phyloP scores from a whole-genome alignment of 2,113 vertebrate genomes.

The Labeo rohita region DNA sequence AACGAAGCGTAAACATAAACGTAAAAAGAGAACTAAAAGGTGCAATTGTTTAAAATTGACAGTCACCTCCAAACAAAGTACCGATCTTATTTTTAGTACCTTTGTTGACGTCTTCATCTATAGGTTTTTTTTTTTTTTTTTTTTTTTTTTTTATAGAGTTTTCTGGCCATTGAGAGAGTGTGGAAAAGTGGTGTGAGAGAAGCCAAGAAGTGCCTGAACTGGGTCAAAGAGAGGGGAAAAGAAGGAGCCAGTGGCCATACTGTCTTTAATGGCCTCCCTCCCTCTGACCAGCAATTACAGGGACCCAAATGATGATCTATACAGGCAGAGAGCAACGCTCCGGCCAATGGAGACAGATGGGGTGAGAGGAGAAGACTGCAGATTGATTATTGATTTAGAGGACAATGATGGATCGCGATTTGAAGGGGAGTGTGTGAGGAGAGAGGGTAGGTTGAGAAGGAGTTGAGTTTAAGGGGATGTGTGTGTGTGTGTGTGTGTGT shows the following conservation, averaged over 20 bases:
- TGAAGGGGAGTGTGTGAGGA: constrained; percentile 63
- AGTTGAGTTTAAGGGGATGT: constrained; percentile 59
- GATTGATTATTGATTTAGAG: constrained; percentile 85
- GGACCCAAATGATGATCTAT: constrained; percentile 83
- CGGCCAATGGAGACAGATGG: constrained; percentile 80
- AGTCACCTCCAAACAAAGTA: background rate
- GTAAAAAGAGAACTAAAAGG: background rate
- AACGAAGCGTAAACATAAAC: background rate
- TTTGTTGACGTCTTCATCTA: constrained; percentile 54
- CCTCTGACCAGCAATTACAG: constrained; percentile 81
- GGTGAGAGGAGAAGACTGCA: constrained; percentile 69
- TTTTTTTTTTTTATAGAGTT: constrained; percentile 43
- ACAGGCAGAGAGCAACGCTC: constrained; percentile 69
- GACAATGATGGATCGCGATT: constrained; percentile 80
- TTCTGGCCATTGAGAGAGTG: constrained; percentile 52
- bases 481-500: constrained; percentile 20
- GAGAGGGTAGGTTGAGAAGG: constrained; percentile 51
- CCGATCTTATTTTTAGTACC: background rate
- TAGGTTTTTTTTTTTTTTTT: constrained; percentile 59
- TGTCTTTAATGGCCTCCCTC: constrained; percentile 74
- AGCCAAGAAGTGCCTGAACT: constrained; percentile 60
- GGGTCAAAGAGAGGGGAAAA: constrained; percentile 67
- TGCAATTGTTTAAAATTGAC: background rate
- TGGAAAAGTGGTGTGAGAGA: constrained; percentile 46
- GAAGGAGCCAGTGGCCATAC: constrained; percentile 57